Evolutionary conservation across 2,797 vertebrate species (phyloP).

Genomic region (Lerista edwardsae): DNA sequence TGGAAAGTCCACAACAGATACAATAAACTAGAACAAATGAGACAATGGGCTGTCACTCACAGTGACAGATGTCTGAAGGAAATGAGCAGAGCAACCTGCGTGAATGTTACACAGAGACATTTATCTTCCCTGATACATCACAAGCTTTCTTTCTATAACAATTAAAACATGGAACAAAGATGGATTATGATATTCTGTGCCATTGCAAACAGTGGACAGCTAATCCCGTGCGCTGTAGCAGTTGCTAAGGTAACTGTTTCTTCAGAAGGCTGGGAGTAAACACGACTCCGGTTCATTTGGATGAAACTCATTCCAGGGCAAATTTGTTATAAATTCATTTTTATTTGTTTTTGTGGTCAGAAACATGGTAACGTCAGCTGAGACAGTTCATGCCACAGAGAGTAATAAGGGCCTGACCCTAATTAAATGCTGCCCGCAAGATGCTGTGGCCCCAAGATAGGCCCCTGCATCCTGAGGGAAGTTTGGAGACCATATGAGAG

Average conservation of each 20-base stretch:
- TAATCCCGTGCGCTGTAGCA: constrained; percentile 40
- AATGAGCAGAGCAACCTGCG: constrained; percentile 9
- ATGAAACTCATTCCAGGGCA: not conserved
- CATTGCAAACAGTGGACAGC: constrained; percentile 30
- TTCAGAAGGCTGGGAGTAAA: constrained; percentile 62
- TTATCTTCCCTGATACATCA: not conserved
- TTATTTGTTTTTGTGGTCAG: not conserved
- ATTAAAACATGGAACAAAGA: constrained; percentile 3
- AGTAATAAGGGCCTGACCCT: not conserved
- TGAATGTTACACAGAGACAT: not conserved
- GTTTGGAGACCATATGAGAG: no score
- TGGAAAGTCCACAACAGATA: not conserved
- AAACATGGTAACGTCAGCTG: not conserved
- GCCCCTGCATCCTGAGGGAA: no score
- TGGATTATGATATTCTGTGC: constrained; percentile 2
- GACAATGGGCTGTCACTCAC: not conserved
- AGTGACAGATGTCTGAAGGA: constrained; percentile 6
- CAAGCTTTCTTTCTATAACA: constrained; percentile 1
- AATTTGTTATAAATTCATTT: not conserved
- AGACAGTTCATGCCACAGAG: not conserved
- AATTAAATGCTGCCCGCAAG: no score
- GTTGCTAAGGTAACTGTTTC: constrained; percentile 71
- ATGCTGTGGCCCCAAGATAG: no score
- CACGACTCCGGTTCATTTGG: constrained; percentile 59
- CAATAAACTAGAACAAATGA: constrained; percentile 1